Conservation (phyloP, 2,113 vertebrate species). For the Amazona vittata region DNA sequence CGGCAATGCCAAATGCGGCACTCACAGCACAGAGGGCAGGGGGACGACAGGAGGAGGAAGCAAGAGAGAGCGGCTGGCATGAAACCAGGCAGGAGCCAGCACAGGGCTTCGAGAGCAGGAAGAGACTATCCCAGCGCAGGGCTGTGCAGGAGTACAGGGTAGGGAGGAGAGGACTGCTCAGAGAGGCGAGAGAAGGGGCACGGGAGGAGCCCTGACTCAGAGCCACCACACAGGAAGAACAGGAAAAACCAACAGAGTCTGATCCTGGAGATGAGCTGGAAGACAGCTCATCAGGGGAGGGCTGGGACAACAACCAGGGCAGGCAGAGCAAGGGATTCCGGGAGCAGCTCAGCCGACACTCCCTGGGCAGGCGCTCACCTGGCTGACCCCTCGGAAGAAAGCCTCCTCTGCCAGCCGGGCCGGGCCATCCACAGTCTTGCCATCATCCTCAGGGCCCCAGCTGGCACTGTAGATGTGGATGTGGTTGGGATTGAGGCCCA, state of each 20-base stretch:
- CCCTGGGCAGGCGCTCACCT: slow-evolving; percentile 74
- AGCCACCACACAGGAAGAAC: neutral
- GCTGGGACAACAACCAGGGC: neutral
- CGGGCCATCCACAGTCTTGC: slow-evolving; percentile 95
- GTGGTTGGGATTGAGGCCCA: slow-evolving; percentile 93
- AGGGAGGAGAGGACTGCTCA: neutral
- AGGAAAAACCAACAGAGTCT: slow-evolving; percentile 44
- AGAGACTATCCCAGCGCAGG: accelerated
- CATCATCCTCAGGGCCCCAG: slow-evolving; percentile 97
- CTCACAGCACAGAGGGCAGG: neutral
- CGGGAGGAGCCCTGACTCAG: slow-evolving; percentile 28
- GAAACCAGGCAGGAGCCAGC: neutral
- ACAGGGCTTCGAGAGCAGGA: neutral
- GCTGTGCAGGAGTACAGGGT: neutral
- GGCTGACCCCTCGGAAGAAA: slow-evolving; percentile 90
- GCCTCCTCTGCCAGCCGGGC: slow-evolving; percentile 94
- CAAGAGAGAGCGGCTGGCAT: accelerated
- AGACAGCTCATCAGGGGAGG: neutral
- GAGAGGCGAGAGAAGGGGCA: neutral
- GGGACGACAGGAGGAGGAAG: neutral
- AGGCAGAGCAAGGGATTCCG: neutral
- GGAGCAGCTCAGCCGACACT: accelerated
- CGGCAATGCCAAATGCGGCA: accelerated
- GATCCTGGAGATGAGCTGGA: neutral
- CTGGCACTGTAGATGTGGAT: slow-evolving; percentile 98